Evolutionary conservation across 2,797 vertebrate genomes (phyloP), one percentile per base, ranked within the genome.

Genomic region (Rhadinocentrus ornatus): DNA sequence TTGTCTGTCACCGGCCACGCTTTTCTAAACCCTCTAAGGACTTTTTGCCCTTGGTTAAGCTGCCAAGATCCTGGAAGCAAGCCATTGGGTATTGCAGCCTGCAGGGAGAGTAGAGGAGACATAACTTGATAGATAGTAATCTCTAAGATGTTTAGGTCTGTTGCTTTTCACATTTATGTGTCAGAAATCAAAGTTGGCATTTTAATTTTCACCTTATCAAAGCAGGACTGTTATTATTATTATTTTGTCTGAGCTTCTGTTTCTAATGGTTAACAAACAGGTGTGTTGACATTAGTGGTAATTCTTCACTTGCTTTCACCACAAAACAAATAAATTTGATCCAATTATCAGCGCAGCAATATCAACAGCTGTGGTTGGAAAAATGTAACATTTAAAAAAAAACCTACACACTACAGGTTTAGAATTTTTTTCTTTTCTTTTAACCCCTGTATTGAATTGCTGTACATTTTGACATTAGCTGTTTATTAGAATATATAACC

Each of bases 31-130:
- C 71, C 68, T 34, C 83, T 48, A n/a, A 64, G 75, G 85, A 81
- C 71, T 69, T 81, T 67, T 22, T 82, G 66, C 79, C 84, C 86
- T 88, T 87, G 81, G 87, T 88, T 85, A 82, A 84, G 75, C 77
- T 84, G 88, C 86, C 86, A 88, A 85, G 78, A 62, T 0, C 53
- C 82, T 85, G 75, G 84, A 84, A 74, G 79, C 60, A 78, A 78
- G 82, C 65, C 84, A 62, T 58, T 83, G 76, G 85, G 67, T 71
- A 76, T 29, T n/a, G 75, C 34, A 18, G 77, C 77, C 83, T 81
- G 75, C 48, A 32, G 86, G 75, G 78, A 80, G 68, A 75, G 48
- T n/a, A 66, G 54, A 62, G 46, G 53, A 84, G 27, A 81, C 58
- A 81, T 71, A 73, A 67, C 59, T 50, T 52, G 74, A 81, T 63